Evolutionary conservation across 2,797 vertebrate genomes (phyloP).

Genomic region (Anguilla marmorata): DNA sequence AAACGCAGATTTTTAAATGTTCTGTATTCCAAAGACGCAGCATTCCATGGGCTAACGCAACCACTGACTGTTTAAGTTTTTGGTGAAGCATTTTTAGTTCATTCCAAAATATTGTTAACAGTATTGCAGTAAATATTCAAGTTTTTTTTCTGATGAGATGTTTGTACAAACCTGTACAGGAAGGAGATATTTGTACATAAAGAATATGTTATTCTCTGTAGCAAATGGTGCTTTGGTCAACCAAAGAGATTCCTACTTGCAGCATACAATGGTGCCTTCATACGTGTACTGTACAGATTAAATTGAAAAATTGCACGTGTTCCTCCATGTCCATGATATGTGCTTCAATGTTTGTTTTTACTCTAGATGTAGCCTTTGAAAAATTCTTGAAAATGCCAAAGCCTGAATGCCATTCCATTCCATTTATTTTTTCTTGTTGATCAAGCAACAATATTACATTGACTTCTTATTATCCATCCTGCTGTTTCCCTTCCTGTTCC

Average conservation of each 20-base stretch:
- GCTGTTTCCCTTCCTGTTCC: neutral
- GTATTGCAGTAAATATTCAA: conserved; percentile 11
- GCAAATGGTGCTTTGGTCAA: conserved; percentile 31
- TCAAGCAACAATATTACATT: neutral
- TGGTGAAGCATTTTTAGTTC: conserved; percentile 21
- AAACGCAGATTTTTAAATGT: neutral
- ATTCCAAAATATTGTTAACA: conserved; percentile 23
- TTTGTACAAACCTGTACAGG: conserved; percentile 27
- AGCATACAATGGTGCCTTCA: conserved; percentile 29
- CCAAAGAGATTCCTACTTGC: conserved; percentile 35
- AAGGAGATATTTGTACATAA: conserved; percentile 25
- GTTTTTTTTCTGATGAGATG: conserved; percentile 15
- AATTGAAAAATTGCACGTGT: conserved; percentile 16
- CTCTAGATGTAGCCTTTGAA: neutral
- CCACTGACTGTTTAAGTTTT: neutral
- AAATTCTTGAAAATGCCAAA: neutral
- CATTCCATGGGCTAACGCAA: neutral
- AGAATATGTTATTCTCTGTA: neutral
- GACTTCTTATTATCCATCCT: neutral
- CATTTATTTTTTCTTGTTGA: neutral
- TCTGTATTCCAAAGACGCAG: neutral
- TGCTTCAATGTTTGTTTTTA: neutral
- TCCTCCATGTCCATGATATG: neutral
- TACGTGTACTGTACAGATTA: conserved; percentile 34
- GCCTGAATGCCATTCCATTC: neutral